These are phyloP conservation scores for Conistra vaccinii DNA, from an alignment of 2,888 invertebrate genomes.

Conservation along the genomic window DNA sequence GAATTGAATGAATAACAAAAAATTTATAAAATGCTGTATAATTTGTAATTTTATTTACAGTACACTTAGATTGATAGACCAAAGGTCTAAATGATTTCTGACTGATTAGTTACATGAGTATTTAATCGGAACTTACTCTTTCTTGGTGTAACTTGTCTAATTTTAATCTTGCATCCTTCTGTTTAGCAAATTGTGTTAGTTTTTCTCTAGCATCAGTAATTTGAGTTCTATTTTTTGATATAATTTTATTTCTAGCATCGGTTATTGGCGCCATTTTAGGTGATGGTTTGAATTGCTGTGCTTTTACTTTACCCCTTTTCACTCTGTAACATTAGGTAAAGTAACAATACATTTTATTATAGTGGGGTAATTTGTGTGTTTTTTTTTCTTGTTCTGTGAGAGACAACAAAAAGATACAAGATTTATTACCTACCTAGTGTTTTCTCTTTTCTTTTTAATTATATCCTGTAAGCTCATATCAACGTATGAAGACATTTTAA, in stretches of 20 bases:
- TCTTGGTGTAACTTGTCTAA: constrained; percentile 92
- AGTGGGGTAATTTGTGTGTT: too few species aligned
- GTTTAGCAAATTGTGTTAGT: constrained; percentile 94
- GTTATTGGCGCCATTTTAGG: constrained; percentile 74
- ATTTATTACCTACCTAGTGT: constrained; percentile 76
- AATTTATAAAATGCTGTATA: constrained; percentile 8
- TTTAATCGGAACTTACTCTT: constrained; percentile 74
- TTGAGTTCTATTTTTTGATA: constrained; percentile 94
- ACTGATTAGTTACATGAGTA: neutral
- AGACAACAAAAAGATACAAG: neutral
- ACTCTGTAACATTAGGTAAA: constrained; percentile 36
- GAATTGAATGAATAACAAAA: neutral
- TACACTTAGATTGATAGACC: neutral
- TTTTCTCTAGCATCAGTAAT: constrained; percentile 95
- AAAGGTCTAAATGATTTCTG: neutral
- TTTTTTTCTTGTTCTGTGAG: too few species aligned
- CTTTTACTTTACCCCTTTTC: constrained; percentile 64
- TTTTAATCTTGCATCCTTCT: constrained; percentile 94
- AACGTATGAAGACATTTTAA: constrained; percentile 80
- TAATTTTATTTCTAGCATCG: constrained; percentile 95
- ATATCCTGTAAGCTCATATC: constrained; percentile 89
- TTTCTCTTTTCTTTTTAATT: constrained; percentile 84
- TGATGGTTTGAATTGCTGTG: constrained; percentile 33
- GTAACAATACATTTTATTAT: neutral
- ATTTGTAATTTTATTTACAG: too few species aligned